Evolutionary conservation across 2,113 vertebrate genomes (phyloP).

Genomic region (Baryphthengus martii): DNA sequence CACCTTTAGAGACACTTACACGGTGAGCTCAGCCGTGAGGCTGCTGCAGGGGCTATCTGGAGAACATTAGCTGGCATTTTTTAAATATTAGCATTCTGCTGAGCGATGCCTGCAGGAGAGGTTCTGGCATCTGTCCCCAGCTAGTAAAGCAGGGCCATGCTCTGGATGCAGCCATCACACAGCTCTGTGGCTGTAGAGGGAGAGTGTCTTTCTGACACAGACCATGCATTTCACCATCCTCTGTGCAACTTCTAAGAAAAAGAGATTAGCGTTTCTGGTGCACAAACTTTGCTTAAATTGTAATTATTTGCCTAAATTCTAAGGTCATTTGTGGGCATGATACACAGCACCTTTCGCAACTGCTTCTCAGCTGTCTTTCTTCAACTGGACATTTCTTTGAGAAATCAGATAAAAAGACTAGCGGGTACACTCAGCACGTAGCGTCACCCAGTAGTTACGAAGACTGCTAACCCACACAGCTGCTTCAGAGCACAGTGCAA

Average conservation of each 20-base stretch:
- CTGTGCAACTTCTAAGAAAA: not conserved
- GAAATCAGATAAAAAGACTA: not conserved
- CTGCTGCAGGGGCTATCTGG: not conserved
- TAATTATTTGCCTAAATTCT: not conserved
- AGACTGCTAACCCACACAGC: not conserved
- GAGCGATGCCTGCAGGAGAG: no score
- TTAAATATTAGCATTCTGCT: fast-evolving
- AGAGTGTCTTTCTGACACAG: not conserved
- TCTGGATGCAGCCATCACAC: no score
- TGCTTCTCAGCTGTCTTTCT: not conserved
- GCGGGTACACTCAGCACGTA: not conserved
- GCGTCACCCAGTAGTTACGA: not conserved
- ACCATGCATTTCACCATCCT: not conserved
- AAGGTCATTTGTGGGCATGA: not conserved
- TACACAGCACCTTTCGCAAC: not conserved
- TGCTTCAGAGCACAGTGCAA: not conserved
- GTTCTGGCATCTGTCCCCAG: not conserved
- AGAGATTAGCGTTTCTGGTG: not conserved
- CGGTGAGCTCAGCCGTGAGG: not conserved
- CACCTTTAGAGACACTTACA: not conserved
- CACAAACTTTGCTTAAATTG: not conserved
- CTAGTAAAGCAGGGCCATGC: not conserved
- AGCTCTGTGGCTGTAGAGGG: fast-evolving
- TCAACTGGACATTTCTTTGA: not conserved
- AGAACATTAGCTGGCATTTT: not conserved